phyloP scores from a whole-genome alignment of 2,797 vertebrate genomes.

The Aselliscus stoliczkanus region DNA sequence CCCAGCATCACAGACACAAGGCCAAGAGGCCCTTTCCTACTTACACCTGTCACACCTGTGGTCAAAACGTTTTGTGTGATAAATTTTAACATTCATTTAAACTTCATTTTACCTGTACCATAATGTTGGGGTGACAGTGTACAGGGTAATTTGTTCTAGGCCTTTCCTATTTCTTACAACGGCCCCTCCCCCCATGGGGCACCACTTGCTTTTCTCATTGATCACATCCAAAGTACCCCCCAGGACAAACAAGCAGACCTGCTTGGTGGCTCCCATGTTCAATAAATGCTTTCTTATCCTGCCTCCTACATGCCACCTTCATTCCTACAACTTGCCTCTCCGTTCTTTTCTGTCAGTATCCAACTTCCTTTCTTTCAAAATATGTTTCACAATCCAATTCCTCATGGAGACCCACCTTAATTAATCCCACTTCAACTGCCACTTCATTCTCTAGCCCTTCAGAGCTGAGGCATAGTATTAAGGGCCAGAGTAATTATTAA shows the following conservation, averaged over 20 bases:
- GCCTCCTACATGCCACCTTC: background rate
- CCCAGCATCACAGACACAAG: background rate
- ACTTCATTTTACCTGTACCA: background rate
- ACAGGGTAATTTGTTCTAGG: background rate
- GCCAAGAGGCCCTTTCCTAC: background rate
- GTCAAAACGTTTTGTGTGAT: background rate
- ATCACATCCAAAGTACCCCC: background rate
- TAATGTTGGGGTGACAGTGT: background rate
- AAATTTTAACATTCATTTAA: background rate
- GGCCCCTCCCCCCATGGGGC: too few relatives aligned
- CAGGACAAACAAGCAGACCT: background rate
- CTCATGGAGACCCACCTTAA: background rate
- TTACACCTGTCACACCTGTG: background rate
- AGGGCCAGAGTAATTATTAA: background rate
- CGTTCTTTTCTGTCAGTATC: background rate
- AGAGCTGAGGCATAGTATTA: background rate
- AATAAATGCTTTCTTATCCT: background rate
- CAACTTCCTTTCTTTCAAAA: background rate
- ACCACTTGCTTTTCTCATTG: background rate
- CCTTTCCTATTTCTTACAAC: background rate
- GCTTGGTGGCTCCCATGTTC: background rate
- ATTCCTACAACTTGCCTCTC: background rate
- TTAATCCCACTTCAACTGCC: background rate
- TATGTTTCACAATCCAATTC: background rate
- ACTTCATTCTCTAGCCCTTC: background rate